A percentile compares a stretch with the other conserved stretches of the same genome.
Evolutionary conservation across 1,140 invertebrate species (phyloP).

Genomic region (Drosophila sechellia): DNA sequence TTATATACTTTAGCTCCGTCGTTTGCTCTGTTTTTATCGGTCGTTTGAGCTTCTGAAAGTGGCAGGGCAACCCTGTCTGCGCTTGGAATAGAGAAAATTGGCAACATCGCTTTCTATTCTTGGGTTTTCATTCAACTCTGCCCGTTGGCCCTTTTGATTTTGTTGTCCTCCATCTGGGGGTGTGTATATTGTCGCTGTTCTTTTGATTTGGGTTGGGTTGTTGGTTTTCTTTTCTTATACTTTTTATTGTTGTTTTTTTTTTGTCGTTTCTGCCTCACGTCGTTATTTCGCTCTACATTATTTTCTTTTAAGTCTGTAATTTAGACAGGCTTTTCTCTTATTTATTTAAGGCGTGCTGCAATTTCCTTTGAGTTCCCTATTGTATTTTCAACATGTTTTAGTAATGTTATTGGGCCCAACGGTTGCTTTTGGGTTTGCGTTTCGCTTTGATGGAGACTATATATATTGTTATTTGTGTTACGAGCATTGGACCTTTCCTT

Average conservation of each 20-base stretch:
- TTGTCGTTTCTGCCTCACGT: slow-evolving; percentile 19
- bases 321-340: slow-evolving; percentile 56
- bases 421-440: slow-evolving; percentile 13
- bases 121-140: slow-evolving; percentile 16
- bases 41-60: slow-evolving; percentile 61
- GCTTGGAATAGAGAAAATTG: slow-evolving; percentile 59
- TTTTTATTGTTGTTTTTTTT: slow-evolving; percentile 1
- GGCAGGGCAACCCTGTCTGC: slow-evolving; percentile 58
- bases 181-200: slow-evolving; percentile 27
- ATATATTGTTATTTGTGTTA: slow-evolving; percentile 32
- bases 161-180: slow-evolving; percentile 33
- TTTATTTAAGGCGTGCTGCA: slow-evolving; percentile 68
- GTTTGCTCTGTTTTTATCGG: slow-evolving; percentile 66
- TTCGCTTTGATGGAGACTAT: not conserved
- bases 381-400: slow-evolving; percentile 52
- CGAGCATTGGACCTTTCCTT: slow-evolving; percentile 21
- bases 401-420: slow-evolving; percentile 31
- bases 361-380: slow-evolving; percentile 51
- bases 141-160: slow-evolving; percentile 42
- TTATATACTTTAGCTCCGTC: slow-evolving; percentile 49
- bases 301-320: slow-evolving; percentile 58
- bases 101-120: slow-evolving; percentile 52
- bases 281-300: slow-evolving; percentile 37
- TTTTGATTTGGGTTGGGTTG: slow-evolving; percentile 33
- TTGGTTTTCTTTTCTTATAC: slow-evolving; percentile 36